Percentiles rank a stretch among this genome's conserved stretches.
phyloP scores from a whole-genome alignment of 2,797 vertebrate genomes.

The Cichlasoma orientale region DNA sequence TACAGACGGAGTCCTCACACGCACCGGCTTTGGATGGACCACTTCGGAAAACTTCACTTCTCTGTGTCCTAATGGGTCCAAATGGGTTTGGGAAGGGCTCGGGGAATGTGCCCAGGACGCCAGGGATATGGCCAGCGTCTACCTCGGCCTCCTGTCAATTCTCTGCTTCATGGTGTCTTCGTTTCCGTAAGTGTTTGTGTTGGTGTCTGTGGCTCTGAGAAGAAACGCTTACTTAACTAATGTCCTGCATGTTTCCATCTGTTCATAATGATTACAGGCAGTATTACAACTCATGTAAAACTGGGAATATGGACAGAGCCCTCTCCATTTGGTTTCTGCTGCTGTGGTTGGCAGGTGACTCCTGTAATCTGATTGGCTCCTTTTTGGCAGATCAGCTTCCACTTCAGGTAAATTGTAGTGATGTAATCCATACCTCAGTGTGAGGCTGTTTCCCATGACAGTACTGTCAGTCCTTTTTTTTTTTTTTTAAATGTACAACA shows the following conservation, averaged over 20 bases:
- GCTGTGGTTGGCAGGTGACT: slow-evolving; percentile 92
- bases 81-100: slow-evolving; percentile 87
- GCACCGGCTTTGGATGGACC: slow-evolving; percentile 16
- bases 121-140: slow-evolving; percentile 88
- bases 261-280: slow-evolving; percentile 80
- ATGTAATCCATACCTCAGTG: background rate
- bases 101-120: slow-evolving; percentile 87
- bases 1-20: slow-evolving; percentile 45
- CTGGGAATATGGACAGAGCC: slow-evolving; percentile 92
- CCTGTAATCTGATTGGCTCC: slow-evolving; percentile 92
- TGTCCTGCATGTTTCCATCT: background rate
- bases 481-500: background rate
- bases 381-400: slow-evolving; percentile 93
- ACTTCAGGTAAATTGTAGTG: slow-evolving; percentile 85
- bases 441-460: background rate
- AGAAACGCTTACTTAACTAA: fast-evolving
- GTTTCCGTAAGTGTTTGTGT: slow-evolving; percentile 87
- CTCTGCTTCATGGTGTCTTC: slow-evolving; percentile 89
- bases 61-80: slow-evolving; percentile 88
- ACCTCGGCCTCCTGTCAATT: slow-evolving; percentile 90
- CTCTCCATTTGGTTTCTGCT: slow-evolving; percentile 95
- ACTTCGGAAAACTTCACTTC: slow-evolving; percentile 76
- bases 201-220: background rate
- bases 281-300: slow-evolving; percentile 89
- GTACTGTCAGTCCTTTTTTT: too few species aligned